A percentile compares a stretch with the other conserved stretches of the same genome.
Conservation (phyloP, 2,888 invertebrate genomes). For the Machimus rusticus region DNA sequence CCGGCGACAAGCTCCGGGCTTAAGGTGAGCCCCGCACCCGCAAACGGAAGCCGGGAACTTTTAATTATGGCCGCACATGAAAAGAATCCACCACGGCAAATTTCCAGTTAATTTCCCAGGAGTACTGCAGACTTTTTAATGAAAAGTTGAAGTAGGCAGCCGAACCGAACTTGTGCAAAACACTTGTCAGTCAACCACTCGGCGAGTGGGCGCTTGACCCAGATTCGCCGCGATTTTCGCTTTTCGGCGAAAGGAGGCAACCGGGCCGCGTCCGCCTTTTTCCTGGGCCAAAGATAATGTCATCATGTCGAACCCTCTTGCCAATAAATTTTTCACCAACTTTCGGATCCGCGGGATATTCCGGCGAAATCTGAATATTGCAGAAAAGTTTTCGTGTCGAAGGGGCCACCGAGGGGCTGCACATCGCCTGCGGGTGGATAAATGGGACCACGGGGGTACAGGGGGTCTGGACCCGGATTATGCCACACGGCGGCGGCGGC, state of each 20-base stretch:
- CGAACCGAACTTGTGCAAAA: slow-evolving; percentile 4
- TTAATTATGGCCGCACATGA: slow-evolving; percentile 15
- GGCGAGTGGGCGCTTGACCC: neutral
- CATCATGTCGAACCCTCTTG: neutral
- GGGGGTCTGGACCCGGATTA: neutral
- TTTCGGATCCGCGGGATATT: neutral
- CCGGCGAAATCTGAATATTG: neutral
- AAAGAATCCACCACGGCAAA: slow-evolving; percentile 2
- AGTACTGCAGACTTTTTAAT: slow-evolving; percentile 9
- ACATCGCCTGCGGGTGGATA: neutral
- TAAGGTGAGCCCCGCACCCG: neutral
- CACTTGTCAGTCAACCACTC: slow-evolving; percentile 3
- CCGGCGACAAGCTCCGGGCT: neutral
- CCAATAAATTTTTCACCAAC: neutral
- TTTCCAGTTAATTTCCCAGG: slow-evolving; percentile 14
- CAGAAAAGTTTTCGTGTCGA: neutral
- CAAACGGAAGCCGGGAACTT: neutral
- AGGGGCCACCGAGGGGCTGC: neutral
- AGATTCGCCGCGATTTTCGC: neutral
- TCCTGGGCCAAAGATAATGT: neutral
- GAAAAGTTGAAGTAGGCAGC: slow-evolving; percentile 2
- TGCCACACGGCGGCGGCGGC: neutral
- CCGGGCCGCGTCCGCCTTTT: neutral
- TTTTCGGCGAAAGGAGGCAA: neutral
- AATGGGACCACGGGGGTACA: neutral